These are phyloP conservation scores for Bos indicus DNA, from an alignment of 2,113 vertebrate genomes.

Conservation along the genomic window DNA sequence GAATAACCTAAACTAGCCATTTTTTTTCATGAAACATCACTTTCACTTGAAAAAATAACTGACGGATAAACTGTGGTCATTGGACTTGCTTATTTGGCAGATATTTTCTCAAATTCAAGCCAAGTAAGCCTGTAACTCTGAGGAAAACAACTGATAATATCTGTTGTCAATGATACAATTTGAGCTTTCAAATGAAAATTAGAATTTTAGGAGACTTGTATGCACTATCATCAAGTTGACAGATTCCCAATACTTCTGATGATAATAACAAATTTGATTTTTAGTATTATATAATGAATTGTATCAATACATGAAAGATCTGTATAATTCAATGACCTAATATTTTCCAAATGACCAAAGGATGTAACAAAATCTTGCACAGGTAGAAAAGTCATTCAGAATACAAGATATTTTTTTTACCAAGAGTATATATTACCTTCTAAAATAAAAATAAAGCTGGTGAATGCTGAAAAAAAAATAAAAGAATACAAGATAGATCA, in stretches of 20 bases:
- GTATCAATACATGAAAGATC: background rate
- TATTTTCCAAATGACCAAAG: background rate
- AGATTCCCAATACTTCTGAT: background rate
- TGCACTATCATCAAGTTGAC: background rate
- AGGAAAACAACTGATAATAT: background rate
- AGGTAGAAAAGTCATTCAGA: background rate
- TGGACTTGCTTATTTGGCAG: background rate
- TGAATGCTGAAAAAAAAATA: background rate
- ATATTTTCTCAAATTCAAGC: background rate
- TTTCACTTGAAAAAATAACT: background rate
- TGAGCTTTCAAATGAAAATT: slow-evolving; percentile 16
- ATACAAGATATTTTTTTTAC: background rate
- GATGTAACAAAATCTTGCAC: background rate
- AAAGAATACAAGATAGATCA: background rate
- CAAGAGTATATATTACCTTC: background rate
- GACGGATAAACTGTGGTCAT: background rate
- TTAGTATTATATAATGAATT: background rate
- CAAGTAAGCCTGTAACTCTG: background rate
- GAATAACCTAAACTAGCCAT: background rate
- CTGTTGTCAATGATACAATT: background rate
- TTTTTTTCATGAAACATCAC: background rate
- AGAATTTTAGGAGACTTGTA: background rate
- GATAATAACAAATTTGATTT: background rate
- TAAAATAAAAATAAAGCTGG: background rate
- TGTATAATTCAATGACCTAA: background rate